These are phyloP conservation scores for Apodemia hepburni DNA, from an alignment of 2,888 invertebrate species.

Conservation along the genomic window DNA sequence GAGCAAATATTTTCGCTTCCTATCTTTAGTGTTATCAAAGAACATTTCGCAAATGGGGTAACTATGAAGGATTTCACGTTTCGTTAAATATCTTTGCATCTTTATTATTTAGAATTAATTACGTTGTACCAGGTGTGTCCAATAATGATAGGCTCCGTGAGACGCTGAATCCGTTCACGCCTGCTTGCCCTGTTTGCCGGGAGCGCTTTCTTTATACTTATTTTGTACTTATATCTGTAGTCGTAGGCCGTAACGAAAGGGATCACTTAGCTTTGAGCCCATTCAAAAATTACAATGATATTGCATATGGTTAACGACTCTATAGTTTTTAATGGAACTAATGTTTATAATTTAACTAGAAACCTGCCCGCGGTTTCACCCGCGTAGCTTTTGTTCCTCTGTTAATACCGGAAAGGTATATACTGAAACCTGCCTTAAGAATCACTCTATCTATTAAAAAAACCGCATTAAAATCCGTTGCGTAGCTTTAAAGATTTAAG, in stretches of 20 bases:
- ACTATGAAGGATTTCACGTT: conserved; percentile 44
- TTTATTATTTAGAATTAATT: conserved; percentile 44
- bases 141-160: conserved; percentile 19
- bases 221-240: conserved; percentile 13
- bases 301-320: conserved; percentile 8
- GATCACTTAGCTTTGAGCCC: not conserved
- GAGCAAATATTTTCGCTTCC: not conserved
- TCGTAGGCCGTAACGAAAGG: conserved; percentile 10
- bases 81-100: conserved; percentile 46
- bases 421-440: no score
- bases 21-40: not conserved
- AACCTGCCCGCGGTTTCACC: no score
- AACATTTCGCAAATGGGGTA: conserved; percentile 21
- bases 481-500: no score
- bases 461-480: no score
- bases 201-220: conserved; percentile 32
- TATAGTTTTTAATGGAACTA: not conserved
- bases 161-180: conserved; percentile 40
- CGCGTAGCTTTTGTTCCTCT: no score
- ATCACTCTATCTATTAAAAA: no score
- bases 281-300: conserved; percentile 13
- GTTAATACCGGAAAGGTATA: no score
- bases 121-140: conserved; percentile 42
- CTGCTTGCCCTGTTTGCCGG: conserved; percentile 37
- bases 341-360: not conserved